A percentile compares a stretch with the other conserved stretches of the same genome.
These are phyloP conservation scores for Agrochola lychnidis DNA, from an alignment of 2,888 invertebrate species.

Conservation along the genomic window DNA sequence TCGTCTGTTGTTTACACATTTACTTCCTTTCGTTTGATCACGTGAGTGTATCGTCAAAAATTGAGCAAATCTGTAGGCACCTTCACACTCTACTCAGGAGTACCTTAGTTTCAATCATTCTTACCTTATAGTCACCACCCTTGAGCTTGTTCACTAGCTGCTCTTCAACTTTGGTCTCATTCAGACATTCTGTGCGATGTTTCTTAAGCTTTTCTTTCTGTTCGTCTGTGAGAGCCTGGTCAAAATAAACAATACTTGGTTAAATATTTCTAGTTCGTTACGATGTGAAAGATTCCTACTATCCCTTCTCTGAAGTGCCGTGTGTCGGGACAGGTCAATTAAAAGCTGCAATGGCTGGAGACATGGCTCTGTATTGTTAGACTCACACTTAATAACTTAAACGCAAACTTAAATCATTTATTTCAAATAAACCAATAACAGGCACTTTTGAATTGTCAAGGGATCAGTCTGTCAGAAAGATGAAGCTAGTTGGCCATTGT, in stretches of 20 bases:
- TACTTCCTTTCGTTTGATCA: no score
- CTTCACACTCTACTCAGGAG: no score
- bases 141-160: conserved; percentile 85
- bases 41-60: no score
- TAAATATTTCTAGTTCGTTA: not conserved
- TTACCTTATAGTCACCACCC: conserved; percentile 86
- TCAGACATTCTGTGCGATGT: conserved; percentile 84
- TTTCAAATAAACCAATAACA: no score
- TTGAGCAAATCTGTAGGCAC: no score
- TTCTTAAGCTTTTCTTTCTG: conserved; percentile 89
- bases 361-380: no score
- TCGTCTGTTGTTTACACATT: no score
- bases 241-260: not conserved
- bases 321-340: not conserved
- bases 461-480: no score
- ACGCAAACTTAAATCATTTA: no score
- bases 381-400: no score
- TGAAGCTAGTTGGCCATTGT: no score
- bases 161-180: conserved; percentile 84
- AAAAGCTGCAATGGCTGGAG: not conserved
- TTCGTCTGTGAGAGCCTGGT: conserved; percentile 86
- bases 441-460: no score
- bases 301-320: not conserved
- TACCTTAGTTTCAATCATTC: not conserved
- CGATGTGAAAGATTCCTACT: not conserved